Percentiles rank a stretch among this genome's conserved stretches.
These are phyloP conservation scores for Peromyscus maniculatus DNA, from an alignment of 2,113 vertebrate genomes.

Conservation along the genomic window DNA sequence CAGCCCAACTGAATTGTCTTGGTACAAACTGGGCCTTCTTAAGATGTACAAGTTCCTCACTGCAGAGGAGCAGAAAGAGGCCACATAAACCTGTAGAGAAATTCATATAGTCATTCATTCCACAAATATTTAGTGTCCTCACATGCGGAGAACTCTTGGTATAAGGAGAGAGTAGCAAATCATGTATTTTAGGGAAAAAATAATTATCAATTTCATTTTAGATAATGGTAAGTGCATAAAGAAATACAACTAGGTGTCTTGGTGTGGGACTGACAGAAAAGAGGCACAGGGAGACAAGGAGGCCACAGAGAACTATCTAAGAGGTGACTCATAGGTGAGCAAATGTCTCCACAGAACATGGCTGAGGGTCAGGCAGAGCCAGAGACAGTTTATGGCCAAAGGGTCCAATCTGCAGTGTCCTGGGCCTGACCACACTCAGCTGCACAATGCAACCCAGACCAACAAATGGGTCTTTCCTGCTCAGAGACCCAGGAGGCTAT, in stretches of 20 bases:
- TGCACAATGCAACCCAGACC: not conserved
- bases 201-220: not conserved
- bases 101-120: not conserved
- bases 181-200: not conserved
- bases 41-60: not conserved
- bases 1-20: not conserved
- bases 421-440: not conserved
- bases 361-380: not conserved
- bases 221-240: not conserved
- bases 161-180: not conserved
- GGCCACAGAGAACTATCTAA: not conserved
- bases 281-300: not conserved
- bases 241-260: not conserved
- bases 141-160: not conserved
- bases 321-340: not conserved
- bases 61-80: not conserved
- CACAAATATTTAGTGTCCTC: not conserved
- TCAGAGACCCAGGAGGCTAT: not conserved
- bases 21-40: not conserved
- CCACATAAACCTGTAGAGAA: not conserved
- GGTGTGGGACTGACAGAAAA: not conserved
- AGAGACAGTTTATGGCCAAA: fast-evolving
- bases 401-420: not conserved
- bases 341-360: not conserved
- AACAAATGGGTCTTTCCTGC: not conserved